Conservation (phyloP, 2,888 invertebrate species). For the Andrena marginata region DNA sequence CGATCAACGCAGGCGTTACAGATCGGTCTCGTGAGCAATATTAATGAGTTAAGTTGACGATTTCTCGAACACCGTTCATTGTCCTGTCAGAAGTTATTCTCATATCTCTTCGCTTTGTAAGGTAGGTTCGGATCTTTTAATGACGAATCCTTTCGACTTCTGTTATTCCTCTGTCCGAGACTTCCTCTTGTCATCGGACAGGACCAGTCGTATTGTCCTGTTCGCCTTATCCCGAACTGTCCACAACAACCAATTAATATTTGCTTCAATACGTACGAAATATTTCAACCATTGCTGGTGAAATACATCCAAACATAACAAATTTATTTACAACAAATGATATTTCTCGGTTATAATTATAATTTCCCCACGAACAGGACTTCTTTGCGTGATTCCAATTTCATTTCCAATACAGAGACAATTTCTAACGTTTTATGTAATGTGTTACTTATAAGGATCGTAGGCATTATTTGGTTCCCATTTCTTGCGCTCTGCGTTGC, state of each 20-base stretch:
- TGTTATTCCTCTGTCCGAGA: neutral
- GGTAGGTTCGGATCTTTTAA: constrained; percentile 63
- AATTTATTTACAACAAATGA: constrained; percentile 22
- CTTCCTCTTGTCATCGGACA: neutral
- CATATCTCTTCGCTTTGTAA: constrained; percentile 48
- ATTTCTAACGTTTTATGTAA: constrained; percentile 5
- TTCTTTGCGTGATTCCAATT: neutral
- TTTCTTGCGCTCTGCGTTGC: neutral
- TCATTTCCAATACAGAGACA: neutral
- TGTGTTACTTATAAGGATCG: constrained; percentile 11
- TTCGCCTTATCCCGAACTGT: neutral
- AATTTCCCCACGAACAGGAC: neutral
- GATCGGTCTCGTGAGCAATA: neutral
- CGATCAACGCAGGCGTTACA: constrained; percentile 41
- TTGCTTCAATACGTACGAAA: constrained; percentile 1
- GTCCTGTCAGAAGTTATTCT: constrained; percentile 46
- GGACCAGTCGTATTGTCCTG: neutral
- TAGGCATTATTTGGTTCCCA: neutral
- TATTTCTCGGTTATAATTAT: neutral
- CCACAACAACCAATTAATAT: neutral
- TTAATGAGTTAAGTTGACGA: constrained; percentile 41
- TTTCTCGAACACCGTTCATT: constrained; percentile 37
- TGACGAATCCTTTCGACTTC: constrained; percentile 24
- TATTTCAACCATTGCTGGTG: constrained; percentile 16
- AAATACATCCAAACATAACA: constrained; percentile 31